phyloP scores from a whole-genome alignment of 2,113 vertebrate species.

The Erythrolamprus reginae region DNA sequence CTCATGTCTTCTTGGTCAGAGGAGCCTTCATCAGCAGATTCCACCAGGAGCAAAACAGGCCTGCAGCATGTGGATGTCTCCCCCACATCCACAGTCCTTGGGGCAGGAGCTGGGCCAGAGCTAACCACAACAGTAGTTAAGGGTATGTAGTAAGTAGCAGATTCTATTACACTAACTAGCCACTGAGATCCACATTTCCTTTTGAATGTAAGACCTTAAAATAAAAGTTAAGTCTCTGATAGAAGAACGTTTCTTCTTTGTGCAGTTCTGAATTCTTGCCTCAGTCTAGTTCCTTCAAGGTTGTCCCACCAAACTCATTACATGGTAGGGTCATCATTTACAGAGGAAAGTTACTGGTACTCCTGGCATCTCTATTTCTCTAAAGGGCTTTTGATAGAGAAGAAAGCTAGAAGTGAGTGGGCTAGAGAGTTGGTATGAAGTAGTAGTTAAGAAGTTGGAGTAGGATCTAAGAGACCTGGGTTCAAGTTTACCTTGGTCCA shows the following conservation, averaged over 20 bases:
- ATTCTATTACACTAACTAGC: neutral
- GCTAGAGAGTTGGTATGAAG: neutral
- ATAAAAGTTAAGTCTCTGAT: neutral
- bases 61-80: too few species aligned
- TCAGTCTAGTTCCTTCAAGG: neutral
- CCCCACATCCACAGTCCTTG: too few species aligned
- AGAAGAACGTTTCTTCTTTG: neutral
- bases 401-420: neutral
- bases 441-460: neutral
- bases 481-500: neutral
- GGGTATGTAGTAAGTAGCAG: neutral
- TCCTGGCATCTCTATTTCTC: neutral
- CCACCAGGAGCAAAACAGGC: too few species aligned
- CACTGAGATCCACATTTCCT: neutral
- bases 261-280: neutral
- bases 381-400: neutral
- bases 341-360: neutral
- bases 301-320: neutral
- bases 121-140: too few species aligned
- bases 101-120: too few species aligned
- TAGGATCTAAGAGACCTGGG: neutral
- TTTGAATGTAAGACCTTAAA: neutral
- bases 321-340: neutral
- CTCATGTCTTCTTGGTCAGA: too few species aligned
- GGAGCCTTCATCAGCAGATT: too few species aligned